Evolutionary conservation across 23 tunicate genomes (phyloP).

Genomic region (Phallusia fumigata): DNA sequence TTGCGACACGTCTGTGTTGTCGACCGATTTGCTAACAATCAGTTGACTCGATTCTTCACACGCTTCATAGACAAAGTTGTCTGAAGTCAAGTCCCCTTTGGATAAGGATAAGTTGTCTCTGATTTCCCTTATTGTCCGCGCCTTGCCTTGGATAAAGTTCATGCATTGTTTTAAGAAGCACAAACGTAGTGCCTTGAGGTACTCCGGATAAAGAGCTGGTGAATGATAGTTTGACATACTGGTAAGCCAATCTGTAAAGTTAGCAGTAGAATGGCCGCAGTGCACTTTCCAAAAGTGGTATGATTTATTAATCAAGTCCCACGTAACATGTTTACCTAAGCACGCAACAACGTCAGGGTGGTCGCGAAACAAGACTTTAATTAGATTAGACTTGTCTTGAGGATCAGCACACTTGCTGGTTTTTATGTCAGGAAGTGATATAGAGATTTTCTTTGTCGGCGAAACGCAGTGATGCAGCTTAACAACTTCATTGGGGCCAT

Average conservation of each 20-base stretch:
- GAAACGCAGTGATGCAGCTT: neutral
- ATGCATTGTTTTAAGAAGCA: neutral
- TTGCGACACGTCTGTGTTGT: neutral
- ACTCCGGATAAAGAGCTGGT: neutral
- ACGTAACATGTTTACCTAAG: conserved; percentile 3
- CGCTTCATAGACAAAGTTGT: neutral
- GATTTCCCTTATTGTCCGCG: neutral
- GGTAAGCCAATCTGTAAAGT: conserved; percentile 30
- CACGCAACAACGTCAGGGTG: conserved; percentile 43
- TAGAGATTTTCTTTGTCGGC: neutral
- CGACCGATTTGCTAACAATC: neutral
- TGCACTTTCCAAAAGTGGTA: conserved; percentile 27
- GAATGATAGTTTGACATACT: conserved; percentile 22
- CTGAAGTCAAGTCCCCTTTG: neutral
- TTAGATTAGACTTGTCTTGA: neutral
- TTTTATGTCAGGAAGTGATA: neutral
- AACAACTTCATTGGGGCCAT: neutral
- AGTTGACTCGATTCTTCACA: neutral
- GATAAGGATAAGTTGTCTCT: neutral
- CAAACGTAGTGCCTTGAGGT: neutral
- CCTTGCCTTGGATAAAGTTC: neutral
- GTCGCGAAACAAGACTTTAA: conserved; percentile 12
- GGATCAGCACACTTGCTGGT: neutral
- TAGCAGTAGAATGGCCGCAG: conserved; percentile 3
- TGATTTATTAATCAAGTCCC: conserved; percentile 19